Evolutionary conservation across 2,888 invertebrate species (phyloP).

Genomic region (Didymodactylos carnosus): DNA sequence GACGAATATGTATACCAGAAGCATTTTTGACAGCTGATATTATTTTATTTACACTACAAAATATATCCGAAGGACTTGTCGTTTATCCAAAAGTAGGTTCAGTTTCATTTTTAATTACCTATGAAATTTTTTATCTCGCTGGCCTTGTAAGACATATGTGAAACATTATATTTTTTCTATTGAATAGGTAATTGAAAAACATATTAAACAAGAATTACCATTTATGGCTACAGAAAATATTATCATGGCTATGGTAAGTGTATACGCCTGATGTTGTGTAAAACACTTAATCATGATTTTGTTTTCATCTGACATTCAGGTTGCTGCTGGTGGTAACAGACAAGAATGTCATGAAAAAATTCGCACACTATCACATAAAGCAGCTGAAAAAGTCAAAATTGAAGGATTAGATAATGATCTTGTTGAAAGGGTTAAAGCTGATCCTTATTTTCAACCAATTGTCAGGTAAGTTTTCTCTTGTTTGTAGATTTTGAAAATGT

Average conservation of each 20-base stretch:
- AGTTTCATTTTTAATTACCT: no score
- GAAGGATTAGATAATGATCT: constrained; percentile 72
- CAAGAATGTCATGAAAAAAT: constrained; percentile 91
- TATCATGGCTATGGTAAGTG: constrained; percentile 90
- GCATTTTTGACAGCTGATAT: constrained; percentile 80
- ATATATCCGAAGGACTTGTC: constrained; percentile 77
- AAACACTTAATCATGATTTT: neutral
- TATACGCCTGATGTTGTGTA: no score
- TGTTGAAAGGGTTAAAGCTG: constrained; percentile 55
- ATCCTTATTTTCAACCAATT: constrained; percentile 64
- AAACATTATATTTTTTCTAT: no score
- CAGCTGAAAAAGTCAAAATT: constrained; percentile 64
- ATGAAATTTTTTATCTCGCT: no score
- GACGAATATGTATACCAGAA: constrained; percentile 71
- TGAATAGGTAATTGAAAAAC: constrained; percentile 45
- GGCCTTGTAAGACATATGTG: no score
- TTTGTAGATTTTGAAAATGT: no score
- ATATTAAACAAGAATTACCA: constrained; percentile 69
- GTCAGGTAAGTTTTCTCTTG: no score
- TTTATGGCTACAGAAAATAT: constrained; percentile 95
- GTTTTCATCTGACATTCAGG: neutral
- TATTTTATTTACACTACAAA: constrained; percentile 62
- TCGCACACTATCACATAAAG: constrained; percentile 69
- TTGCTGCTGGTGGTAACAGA: constrained; percentile 59
- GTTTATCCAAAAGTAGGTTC: constrained; percentile 69